Percentiles rank a stretch among this genome's conserved stretches.
These are phyloP conservation scores for Manis pentadactyla DNA, from an alignment of 2,797 vertebrate genomes.

Conservation along the genomic window DNA sequence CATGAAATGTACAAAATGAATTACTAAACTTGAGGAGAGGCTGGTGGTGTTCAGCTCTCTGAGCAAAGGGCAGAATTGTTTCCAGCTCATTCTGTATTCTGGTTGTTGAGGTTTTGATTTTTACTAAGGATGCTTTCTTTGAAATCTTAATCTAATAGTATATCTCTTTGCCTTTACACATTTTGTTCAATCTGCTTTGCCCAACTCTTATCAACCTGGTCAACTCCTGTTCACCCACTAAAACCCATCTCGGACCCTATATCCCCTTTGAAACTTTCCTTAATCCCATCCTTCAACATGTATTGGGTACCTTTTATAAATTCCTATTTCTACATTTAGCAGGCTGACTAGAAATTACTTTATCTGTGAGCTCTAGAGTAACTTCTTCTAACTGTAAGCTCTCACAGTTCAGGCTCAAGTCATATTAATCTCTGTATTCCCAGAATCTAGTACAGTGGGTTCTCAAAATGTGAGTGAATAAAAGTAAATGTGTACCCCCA, in stretches of 20 bases:
- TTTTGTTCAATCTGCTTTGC: not conserved
- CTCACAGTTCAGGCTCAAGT: not conserved
- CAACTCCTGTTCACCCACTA: not conserved
- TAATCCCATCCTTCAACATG: not conserved
- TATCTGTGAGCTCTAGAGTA: not conserved
- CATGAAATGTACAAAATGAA: not conserved
- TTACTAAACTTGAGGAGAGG: not conserved
- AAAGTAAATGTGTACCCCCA: not conserved
- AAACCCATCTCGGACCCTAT: not conserved
- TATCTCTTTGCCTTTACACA: not conserved
- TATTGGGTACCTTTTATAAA: not conserved
- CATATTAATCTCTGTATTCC: slow-evolving; percentile 1
- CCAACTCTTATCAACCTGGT: not conserved
- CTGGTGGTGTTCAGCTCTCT: not conserved
- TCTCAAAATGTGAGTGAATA: not conserved
- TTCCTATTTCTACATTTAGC: not conserved
- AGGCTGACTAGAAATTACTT: not conserved
- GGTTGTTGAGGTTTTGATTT: not conserved
- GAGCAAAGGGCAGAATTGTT: not conserved
- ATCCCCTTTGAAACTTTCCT: not conserved
- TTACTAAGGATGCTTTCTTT: not conserved
- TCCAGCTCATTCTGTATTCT: not conserved
- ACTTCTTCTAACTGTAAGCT: not conserved
- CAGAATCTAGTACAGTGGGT: not conserved
- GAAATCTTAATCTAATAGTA: not conserved